These are phyloP conservation scores for Sander lucioperca DNA, from an alignment of 2,113 vertebrate species.

Conservation along the genomic window DNA sequence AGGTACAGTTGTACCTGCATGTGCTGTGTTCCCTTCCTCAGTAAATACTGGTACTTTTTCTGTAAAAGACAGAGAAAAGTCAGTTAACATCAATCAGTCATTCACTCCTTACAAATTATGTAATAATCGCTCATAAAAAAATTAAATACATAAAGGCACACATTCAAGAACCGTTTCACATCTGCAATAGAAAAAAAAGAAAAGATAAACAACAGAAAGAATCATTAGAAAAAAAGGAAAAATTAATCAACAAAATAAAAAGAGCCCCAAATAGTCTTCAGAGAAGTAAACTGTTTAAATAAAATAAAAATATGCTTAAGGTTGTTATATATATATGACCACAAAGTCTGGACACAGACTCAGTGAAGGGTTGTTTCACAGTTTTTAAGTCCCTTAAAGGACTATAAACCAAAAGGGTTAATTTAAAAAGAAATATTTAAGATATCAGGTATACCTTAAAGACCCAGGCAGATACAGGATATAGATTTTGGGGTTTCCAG, in stretches of 20 bases:
- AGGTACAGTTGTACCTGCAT: constrained; percentile 71
- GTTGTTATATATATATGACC: not conserved
- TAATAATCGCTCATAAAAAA: not conserved
- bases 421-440: not conserved
- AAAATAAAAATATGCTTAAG: not conserved
- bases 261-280: not conserved
- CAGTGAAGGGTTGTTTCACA: not conserved
- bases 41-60: constrained; percentile 72
- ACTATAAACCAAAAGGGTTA: not conserved
- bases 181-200: not conserved
- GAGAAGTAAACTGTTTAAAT: not conserved
- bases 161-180: not conserved
- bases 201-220: not conserved
- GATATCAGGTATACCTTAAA: not conserved
- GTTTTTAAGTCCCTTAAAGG: not conserved
- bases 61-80: constrained; percentile 55
- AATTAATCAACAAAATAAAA: not conserved
- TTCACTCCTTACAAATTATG: not conserved
- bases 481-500: not conserved
- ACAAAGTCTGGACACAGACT: not conserved
- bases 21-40: constrained; percentile 55
- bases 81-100: not conserved
- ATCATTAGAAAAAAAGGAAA: not conserved
- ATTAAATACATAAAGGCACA: not conserved
- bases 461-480: no score